phyloP scores from a whole-genome alignment of 2,113 vertebrate genomes.

The Hirundichthys speculiger region DNA sequence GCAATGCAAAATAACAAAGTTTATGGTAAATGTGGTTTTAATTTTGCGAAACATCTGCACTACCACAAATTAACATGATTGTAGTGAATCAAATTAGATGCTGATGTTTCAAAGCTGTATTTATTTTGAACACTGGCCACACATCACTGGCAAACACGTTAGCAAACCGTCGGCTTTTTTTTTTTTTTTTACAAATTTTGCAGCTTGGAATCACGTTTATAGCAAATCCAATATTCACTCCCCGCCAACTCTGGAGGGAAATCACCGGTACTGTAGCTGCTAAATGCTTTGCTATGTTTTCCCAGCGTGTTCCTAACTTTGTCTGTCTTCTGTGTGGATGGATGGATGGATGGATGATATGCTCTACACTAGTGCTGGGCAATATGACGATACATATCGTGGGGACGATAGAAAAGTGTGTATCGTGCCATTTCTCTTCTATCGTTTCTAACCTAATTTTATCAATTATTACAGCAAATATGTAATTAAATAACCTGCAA shows the following conservation, averaged over 20 bases:
- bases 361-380: too few species aligned
- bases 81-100: constrained; percentile 12
- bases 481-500: too few species aligned
- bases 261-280: neutral
- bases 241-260: constrained; percentile 6
- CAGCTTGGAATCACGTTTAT: neutral
- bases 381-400: too few species aligned
- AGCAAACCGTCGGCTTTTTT: constrained; percentile 10
- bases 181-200: constrained; percentile 15
- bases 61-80: constrained; percentile 8
- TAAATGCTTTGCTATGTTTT: constrained; percentile 6
- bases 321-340: constrained; percentile 3
- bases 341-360: too few species aligned
- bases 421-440: too few species aligned
- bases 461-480: too few species aligned
- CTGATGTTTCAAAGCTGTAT: constrained; percentile 24
- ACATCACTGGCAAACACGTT: neutral
- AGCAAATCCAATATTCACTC: neutral
- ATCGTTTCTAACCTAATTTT: too few species aligned
- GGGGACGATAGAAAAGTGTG: too few species aligned
- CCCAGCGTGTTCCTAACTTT: neutral
- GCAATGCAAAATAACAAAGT: constrained; percentile 16
- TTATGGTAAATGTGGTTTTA: constrained; percentile 26
- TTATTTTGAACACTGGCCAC: constrained; percentile 7
- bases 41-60: constrained; percentile 12